Conservation (phyloP, 2,113 vertebrate species). For the Tylochromis polylepis region DNA sequence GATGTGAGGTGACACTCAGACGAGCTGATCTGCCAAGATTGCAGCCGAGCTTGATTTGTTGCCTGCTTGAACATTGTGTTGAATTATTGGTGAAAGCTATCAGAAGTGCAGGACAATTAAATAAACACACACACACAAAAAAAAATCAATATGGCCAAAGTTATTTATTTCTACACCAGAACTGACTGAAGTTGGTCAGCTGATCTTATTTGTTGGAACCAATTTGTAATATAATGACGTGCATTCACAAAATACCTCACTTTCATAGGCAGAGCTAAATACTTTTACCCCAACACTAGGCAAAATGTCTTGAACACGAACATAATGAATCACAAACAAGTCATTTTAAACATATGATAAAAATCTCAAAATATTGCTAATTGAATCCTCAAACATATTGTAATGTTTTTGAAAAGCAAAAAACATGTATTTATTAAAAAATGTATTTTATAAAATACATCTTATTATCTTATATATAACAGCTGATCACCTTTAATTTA, state of each 20-base stretch:
- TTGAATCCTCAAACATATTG: neutral
- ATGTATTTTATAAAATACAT: neutral
- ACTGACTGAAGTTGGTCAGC: neutral
- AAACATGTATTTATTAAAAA: neutral
- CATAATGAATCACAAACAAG: neutral
- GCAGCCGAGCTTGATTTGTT: neutral
- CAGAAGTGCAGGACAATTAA: neutral
- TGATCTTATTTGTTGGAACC: neutral
- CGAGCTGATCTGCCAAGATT: neutral
- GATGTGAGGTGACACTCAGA: neutral
- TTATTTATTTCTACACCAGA: neutral
- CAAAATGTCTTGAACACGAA: rapidly evolving
- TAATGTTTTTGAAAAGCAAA: neutral
- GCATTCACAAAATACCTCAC: neutral
- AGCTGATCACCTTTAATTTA: neutral
- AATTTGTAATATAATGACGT: neutral
- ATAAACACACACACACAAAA: neutral
- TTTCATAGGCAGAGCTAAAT: neutral
- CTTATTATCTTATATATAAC: neutral
- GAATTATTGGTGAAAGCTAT: neutral
- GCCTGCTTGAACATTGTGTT: neutral
- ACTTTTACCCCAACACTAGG: neutral
- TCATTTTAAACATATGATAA: neutral
- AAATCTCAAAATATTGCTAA: neutral
- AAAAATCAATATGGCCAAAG: neutral